Percentiles rank a stretch among this genome's conserved stretches.
phyloP scores from a whole-genome alignment of 2,797 vertebrate genomes.

The Sebastes steindachneri region DNA sequence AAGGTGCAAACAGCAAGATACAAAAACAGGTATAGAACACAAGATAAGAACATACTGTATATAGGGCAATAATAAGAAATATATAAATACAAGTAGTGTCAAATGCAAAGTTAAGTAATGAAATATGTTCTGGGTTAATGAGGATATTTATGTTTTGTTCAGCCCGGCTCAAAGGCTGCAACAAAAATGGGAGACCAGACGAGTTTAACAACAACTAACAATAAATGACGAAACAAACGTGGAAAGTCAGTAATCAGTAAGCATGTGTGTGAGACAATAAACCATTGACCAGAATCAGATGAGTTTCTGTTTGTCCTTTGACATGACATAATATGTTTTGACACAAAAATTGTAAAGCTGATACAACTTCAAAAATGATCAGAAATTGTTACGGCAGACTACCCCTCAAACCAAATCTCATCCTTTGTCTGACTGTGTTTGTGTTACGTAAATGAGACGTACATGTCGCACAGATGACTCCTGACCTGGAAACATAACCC shows the following conservation, averaged over 20 bases:
- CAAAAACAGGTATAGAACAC: no score
- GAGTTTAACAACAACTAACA: no score
- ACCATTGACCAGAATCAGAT: background rate
- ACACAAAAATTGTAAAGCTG: background rate
- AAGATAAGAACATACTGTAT: no score
- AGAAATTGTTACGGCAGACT: background rate
- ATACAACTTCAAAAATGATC: background rate
- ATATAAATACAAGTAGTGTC: no score
- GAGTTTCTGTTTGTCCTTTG: background rate
- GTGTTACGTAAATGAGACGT: slow-evolving; percentile 37
- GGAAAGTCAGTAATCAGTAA: no score
- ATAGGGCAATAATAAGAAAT: no score
- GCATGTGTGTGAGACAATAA: background rate
- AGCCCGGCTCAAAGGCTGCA: no score
- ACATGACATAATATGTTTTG: slow-evolving; percentile 6
- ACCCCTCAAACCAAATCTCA: background rate
- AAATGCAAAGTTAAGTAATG: no score
- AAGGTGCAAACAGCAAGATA: background rate
- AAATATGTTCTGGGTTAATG: no score
- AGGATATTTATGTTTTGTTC: no score
- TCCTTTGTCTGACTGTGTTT: slow-evolving; percentile 11
- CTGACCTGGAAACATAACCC: slow-evolving; percentile 27
- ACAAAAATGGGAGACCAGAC: no score
- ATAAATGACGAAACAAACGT: no score
- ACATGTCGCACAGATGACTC: background rate